Evolutionary conservation across 1,140 invertebrate species (phyloP).

Genomic region (Nylanderia fulva): DNA sequence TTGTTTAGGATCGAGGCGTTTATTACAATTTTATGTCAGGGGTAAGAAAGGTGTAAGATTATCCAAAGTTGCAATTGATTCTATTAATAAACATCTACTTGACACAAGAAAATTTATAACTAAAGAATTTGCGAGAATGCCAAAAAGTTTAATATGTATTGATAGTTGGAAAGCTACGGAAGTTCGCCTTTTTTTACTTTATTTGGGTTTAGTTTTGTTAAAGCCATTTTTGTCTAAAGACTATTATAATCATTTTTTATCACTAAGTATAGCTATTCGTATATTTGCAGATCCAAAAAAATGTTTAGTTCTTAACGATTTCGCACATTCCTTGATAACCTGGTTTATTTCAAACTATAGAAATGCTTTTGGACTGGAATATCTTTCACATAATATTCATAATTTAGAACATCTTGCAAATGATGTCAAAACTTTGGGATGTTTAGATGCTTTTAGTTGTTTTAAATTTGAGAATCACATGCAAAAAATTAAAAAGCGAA

Average conservation of each 20-base stretch:
- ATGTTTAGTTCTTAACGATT: constrained; percentile 11
- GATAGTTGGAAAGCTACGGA: not conserved
- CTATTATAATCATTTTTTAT: not conserved
- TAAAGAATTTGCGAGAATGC: not conserved
- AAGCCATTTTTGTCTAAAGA: not conserved
- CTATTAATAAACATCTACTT: not conserved
- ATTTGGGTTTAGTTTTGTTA: not conserved
- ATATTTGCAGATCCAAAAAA: not conserved
- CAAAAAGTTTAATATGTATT: not conserved
- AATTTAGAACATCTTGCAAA: not conserved
- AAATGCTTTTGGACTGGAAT: not conserved
- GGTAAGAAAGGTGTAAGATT: not conserved
- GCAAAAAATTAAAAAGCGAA: not conserved
- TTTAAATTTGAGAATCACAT: not conserved
- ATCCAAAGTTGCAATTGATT: not conserved
- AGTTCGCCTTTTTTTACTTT: not conserved
- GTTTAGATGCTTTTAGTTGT: not conserved
- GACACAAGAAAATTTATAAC: not conserved
- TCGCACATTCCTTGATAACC: not conserved
- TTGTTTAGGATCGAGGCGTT: not conserved
- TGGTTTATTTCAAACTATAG: not conserved
- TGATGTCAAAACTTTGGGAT: not conserved
- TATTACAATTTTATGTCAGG: not conserved
- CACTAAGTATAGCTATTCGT: constrained; percentile 2
- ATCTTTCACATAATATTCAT: not conserved